A percentile compares a stretch with the other conserved stretches of the same genome.
These are phyloP conservation scores for Antheraea pernyi DNA, from an alignment of 1,140 invertebrate genomes.

Conservation along the genomic window DNA sequence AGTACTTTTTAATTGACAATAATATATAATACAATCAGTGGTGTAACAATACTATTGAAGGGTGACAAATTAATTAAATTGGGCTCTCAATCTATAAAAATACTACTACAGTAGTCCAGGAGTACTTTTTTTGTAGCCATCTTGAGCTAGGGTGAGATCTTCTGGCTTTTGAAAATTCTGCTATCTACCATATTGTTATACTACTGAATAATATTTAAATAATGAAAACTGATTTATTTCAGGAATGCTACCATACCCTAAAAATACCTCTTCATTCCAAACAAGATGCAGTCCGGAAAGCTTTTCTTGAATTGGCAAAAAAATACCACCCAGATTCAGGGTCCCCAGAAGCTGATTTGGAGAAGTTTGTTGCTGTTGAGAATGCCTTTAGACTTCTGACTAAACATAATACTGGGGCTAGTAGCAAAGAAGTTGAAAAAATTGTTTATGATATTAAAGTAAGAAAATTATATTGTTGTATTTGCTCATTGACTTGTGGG, in stretches of 20 bases:
- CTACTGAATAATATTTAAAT: no score
- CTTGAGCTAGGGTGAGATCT: no score
- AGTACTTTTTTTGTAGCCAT: no score
- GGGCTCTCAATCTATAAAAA: no score
- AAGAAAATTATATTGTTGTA: slow-evolving; percentile 20
- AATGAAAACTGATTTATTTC: slow-evolving; percentile 25
- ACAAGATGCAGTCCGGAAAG: slow-evolving; percentile 84
- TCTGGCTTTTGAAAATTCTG: no score
- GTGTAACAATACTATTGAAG: no score
- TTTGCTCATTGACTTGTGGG: background rate
- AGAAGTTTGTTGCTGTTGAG: slow-evolving; percentile 86
- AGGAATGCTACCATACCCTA: slow-evolving; percentile 85
- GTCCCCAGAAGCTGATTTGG: slow-evolving; percentile 81
- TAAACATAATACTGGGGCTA: slow-evolving; percentile 76
- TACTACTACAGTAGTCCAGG: no score
- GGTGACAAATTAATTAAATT: no score
- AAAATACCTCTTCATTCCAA: slow-evolving; percentile 84
- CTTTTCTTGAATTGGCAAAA: slow-evolving; percentile 89
- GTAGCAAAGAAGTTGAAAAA: slow-evolving; percentile 50
- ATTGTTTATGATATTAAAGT: slow-evolving; percentile 77
- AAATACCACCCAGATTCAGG: slow-evolving; percentile 91
- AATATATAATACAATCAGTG: no score
- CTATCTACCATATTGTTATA: no score
- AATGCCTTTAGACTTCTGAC: slow-evolving; percentile 79
- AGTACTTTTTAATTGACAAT: no score